Percentiles rank a stretch among this genome's conserved stretches.
These are phyloP conservation scores for Tichodroma muraria DNA, from an alignment of 2,113 vertebrate species.

Conservation along the genomic window DNA sequence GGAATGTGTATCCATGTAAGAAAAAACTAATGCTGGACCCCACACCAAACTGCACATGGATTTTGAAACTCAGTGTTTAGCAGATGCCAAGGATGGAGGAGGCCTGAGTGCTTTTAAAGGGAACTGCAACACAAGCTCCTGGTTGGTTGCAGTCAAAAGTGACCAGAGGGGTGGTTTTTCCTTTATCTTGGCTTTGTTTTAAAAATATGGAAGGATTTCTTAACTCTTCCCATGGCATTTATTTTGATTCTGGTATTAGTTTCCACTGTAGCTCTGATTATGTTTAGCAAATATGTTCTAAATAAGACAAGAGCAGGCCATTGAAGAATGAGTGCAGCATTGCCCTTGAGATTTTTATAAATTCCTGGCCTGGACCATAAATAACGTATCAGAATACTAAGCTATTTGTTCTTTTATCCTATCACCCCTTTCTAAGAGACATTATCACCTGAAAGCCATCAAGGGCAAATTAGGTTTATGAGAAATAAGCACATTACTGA, in stretches of 20 bases:
- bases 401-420: constrained; percentile 1
- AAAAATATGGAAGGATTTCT: background rate
- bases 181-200: background rate
- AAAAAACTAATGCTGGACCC: background rate
- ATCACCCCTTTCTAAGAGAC: background rate
- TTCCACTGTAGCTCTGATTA: background rate
- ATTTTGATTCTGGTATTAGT: background rate
- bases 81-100: background rate
- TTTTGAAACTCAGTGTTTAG: background rate
- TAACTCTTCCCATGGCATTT: background rate
- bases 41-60: background rate
- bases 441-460: background rate
- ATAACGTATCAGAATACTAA: background rate
- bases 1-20: background rate
- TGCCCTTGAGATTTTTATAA: background rate
- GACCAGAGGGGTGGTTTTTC: background rate
- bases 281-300: background rate
- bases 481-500: constrained; percentile 22
- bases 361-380: background rate
- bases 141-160: background rate
- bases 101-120: background rate
- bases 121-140: background rate
- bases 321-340: background rate
- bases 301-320: background rate
- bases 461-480: constrained; percentile 36